Conservation (phyloP, 2,888 invertebrate species). For the Osmoderma eremita region DNA sequence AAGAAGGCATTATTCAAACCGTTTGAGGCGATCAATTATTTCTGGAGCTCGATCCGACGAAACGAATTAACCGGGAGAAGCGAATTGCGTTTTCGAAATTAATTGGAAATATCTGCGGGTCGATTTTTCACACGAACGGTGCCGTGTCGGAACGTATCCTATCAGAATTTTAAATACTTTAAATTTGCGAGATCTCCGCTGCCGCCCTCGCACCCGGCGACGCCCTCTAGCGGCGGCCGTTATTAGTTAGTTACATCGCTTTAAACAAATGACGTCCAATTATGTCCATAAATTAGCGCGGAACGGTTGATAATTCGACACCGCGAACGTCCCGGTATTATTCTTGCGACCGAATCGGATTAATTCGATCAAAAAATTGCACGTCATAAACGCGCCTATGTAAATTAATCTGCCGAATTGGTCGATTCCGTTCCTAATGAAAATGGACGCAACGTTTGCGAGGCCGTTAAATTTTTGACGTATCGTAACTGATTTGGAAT, state of each 20-base stretch:
- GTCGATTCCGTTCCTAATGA: background rate
- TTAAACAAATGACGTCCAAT: constrained; percentile 36
- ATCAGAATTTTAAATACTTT: constrained; percentile 34
- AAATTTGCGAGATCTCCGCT: constrained; percentile 7
- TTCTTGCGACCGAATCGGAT: constrained; percentile 4
- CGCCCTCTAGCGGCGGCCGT: constrained; percentile 5
- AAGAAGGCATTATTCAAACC: constrained; percentile 22
- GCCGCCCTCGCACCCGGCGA: background rate
- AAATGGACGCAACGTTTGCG: constrained; percentile 1
- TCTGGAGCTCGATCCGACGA: constrained; percentile 11
- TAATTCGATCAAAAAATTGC: constrained; percentile 6
- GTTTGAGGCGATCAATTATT: constrained; percentile 25
- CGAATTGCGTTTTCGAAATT: constrained; percentile 31
- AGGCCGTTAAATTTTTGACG: background rate
- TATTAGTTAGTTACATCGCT: constrained; percentile 37
- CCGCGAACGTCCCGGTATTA: background rate
- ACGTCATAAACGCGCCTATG: constrained; percentile 2
- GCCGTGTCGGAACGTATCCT: constrained; percentile 12
- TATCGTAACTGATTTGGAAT: too few relatives aligned
- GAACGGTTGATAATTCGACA: constrained; percentile 16
- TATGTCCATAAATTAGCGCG: constrained; percentile 35
- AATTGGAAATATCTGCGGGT: constrained; percentile 32
- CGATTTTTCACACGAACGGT: constrained; percentile 30
- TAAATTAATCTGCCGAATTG: background rate
- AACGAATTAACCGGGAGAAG: constrained; percentile 21